Base-by-base conservation (phyloP, 2,797 vertebrate species). In the Glossophaga mutica region DNA sequence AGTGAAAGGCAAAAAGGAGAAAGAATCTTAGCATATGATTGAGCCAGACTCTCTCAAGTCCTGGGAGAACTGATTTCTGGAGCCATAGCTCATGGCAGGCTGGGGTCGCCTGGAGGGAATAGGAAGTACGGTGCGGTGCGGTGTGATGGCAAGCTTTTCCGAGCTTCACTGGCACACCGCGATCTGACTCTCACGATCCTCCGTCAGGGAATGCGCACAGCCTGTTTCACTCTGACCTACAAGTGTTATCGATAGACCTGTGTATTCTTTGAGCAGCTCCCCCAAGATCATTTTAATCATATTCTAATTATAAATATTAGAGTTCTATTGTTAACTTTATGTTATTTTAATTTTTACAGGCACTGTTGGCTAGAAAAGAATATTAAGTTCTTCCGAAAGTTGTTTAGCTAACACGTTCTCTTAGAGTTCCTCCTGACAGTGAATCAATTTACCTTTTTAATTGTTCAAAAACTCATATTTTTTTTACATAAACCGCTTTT, bases 261-360 rank as follows among this genome's bases (percentile, higher is more conserved):
- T 24, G 32, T 26, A 37, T 67, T 37, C 81, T 48, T 15, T 24
- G n/a, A 84, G 44, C 32, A 84, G 59, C 32, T 34, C 12, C 21
- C 57, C 22, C 55, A 48, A 8, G 32, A 84, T 48, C 18, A 48
- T 6, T 67, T 10, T 26, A 55, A 34, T 26, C 59, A 67, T 67
- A 93, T 62, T 87, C 29, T 32, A 87, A 70, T 90, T 68, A 42
- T 57, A 44, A 83, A 70, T 34, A 90, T 37, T 29, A 42, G 12
- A 82, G 37, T 62, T 92, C 57, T 77, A 79, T 44, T 93, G 65
- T 70, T 94, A 74, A 15, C 5, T 2, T 88, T 70, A 11, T 46
- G 26, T 71, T 46, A 73, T 87, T 93, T 86, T 76, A 34, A 59
- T 48, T 96, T 96, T 93, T 91, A 52, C 48, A 82, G 87, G 39